Conservation (phyloP, 2,888 invertebrate genomes). For the Minunthozetes semirufus region DNA sequence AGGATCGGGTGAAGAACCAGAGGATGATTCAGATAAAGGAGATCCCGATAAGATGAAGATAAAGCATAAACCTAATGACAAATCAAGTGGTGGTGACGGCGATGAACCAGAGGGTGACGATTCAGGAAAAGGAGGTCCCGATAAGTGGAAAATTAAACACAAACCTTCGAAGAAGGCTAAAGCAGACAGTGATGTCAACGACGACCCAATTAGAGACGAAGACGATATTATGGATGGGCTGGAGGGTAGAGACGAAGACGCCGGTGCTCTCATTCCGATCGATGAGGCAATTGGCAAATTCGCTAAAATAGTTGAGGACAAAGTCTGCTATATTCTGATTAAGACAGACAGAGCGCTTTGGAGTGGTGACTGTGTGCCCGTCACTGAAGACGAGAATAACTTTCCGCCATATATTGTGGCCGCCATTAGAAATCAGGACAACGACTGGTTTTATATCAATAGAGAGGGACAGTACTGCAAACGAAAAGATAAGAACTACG, state of each 20-base stretch:
- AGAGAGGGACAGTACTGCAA: not conserved
- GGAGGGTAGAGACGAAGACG: not conserved
- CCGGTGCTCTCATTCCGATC: conserved; percentile 5
- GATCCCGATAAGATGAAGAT: no score
- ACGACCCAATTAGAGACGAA: not conserved
- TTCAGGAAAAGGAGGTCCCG: not conserved
- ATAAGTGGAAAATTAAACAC: not conserved
- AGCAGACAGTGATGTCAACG: conserved; percentile 10
- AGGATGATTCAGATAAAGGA: no score
- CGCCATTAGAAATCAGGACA: conserved; percentile 2
- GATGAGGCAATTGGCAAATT: not conserved
- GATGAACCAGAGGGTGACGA: no score
- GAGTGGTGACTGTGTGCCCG: not conserved
- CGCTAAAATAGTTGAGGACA: not conserved
- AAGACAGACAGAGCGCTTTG: not conserved
- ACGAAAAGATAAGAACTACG: not conserved
- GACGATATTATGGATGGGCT: not conserved
- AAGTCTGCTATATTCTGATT: not conserved
- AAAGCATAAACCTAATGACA: no score
- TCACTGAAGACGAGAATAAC: not conserved
- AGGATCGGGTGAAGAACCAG: no score
- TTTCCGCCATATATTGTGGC: conserved; percentile 18
- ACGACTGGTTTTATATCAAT: conserved; percentile 9
- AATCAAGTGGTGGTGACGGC: no score
- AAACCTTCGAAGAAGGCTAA: not conserved